phyloP scores from a whole-genome alignment of 2,797 vertebrate species.

The Phyllotis vaccarum region DNA sequence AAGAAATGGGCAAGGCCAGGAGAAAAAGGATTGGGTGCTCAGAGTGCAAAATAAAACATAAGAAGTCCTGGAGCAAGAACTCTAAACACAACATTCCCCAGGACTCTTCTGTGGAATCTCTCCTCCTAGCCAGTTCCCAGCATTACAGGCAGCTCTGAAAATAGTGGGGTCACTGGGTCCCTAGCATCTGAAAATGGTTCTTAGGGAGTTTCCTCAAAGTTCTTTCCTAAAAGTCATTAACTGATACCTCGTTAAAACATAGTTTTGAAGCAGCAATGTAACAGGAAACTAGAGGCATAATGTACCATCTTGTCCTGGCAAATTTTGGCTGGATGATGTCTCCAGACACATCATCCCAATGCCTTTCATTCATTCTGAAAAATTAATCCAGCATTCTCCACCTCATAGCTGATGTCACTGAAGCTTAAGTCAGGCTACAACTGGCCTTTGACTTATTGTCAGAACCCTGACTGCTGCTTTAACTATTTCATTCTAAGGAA shows the following conservation, averaged over 20 bases:
- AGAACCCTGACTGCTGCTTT: not conserved
- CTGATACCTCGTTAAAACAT: not conserved
- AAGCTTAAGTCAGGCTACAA: not conserved
- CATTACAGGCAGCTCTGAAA: not conserved
- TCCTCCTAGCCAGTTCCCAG: conserved; percentile 22
- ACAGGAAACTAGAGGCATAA: not conserved
- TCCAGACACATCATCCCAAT: not conserved
- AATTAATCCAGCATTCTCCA: not conserved
- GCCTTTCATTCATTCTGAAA: not conserved
- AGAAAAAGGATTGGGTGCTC: not conserved
- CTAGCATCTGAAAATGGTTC: conserved; percentile 1
- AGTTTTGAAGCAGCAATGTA: not conserved
- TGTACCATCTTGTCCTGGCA: not conserved
- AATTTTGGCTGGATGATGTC: not conserved
- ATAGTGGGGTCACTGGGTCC: not conserved
- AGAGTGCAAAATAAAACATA: not conserved
- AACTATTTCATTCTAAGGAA: not conserved
- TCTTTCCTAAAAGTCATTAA: not conserved
- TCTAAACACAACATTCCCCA: not conserved
- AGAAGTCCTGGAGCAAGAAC: not conserved
- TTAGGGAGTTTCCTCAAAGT: conserved; percentile 32
- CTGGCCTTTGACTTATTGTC: not conserved
- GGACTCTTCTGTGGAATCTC: not conserved
- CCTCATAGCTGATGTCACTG: not conserved
- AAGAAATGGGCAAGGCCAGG: not conserved